Base-by-base conservation (phyloP, 1,140 invertebrate genomes). In the Listronotus bonariensis region DNA sequence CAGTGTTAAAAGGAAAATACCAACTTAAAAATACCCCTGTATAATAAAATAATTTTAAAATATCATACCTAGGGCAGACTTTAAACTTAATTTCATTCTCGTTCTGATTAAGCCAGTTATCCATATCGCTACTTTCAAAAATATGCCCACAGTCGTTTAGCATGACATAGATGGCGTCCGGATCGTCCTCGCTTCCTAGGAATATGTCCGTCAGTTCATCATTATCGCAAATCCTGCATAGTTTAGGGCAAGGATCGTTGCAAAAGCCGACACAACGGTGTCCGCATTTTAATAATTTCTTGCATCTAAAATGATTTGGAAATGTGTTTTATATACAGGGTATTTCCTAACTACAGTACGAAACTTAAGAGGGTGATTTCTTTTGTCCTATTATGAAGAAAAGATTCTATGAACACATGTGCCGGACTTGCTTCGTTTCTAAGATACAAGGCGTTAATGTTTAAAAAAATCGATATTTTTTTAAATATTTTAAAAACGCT, bases 201-300 rank as follows among this genome's bases (percentile, higher is more conserved):
- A 90, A 82, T 45, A 82, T 79, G 43, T 72, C 71, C 5, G 77
- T 78, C 0, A 87, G 71, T 68, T 82, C 74, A 7, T 84, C 80
- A 18, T 74, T 70, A 65, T 85, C 65, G 73, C 85, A 86, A 48
- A 77, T 52, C 5, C 77, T 72, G 74, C 85, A 86, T 17, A 83
- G 63, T 46, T 75, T 81, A 76, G 80, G 83, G 75, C 84, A 84
- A 68, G 80, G 77, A 74, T 91, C 89, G 12, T 87, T 87, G 78
- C 89, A 91, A 52, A 87, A 82, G 20, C 88, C 88, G 71, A 84
- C 80, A 75, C 88, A 89, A 3, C 67, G 58, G 77, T 89, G 87
- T 0, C 80, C 78, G 79, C 88, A 89, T n/a, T 69, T 60, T 32
- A 86, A 76, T 32, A 38, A 62, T 1, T 51, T 6, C 60, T 87